phyloP scores from a whole-genome alignment of 2,113 vertebrate genomes.

The Stigmatopora nigra region DNA sequence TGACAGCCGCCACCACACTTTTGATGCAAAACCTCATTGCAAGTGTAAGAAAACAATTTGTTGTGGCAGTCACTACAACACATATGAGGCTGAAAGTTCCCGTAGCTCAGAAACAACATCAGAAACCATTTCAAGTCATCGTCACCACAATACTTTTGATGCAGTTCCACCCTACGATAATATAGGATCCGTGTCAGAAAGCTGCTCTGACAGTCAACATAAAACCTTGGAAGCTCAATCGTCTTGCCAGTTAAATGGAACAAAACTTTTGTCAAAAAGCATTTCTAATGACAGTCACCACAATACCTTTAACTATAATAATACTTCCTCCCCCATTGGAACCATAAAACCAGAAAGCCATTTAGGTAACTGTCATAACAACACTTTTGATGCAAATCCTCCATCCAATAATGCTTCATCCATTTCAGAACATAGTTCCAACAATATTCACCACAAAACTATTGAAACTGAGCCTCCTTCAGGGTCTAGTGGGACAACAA shows the following conservation, averaged over 20 bases:
- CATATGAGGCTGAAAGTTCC: background rate
- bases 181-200: background rate
- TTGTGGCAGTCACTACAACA: background rate
- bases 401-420: background rate
- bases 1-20: background rate
- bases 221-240: background rate
- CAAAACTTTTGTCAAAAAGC: background rate
- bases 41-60: slow-evolving; percentile 1
- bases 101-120: background rate
- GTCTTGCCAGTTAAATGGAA: background rate
- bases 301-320: background rate
- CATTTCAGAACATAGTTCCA: background rate
- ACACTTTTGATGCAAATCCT: background rate
- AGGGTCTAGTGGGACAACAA: background rate
- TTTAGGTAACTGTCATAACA: background rate
- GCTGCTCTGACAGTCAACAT: background rate
- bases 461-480: background rate
- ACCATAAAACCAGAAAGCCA: background rate
- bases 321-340: background rate
- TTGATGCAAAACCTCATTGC: background rate
- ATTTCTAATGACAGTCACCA: background rate
- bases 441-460: background rate
- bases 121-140: background rate
- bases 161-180: background rate
- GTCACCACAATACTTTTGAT: background rate